Base-by-base conservation (phyloP, 2,113 vertebrate genomes). In the Peromyscus maniculatus region DNA sequence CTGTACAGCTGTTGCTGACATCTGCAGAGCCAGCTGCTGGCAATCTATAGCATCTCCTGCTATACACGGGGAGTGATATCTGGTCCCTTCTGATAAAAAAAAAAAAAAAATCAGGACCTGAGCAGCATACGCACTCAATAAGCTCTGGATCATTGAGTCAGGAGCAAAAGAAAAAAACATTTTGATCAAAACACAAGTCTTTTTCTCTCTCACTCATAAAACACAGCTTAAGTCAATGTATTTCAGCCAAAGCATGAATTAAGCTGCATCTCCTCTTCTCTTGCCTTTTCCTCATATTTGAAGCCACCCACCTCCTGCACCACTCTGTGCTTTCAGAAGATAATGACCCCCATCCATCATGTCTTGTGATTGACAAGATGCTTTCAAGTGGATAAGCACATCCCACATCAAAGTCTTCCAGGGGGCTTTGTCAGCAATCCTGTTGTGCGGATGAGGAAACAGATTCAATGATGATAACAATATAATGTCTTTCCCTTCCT, bases 21-120 rank as follows among this genome's bases (percentile, higher is more conserved):
- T 97, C 96, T 98, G 97, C 39, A 66, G 83, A 82, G 95, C 94
- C 96, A 98, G 82, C 83, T 98, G 95, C 69, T 94, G 89, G 82
- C 52, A 28, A 72, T 79, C 88, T 95, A 91, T 87, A 91, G 24
- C n/a, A 22, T 95, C 87, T 91, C 79, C 36, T 55, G 43, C 92
- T 82, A 83, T 62, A 43, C 91, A 33, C 62, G 71, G 92, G 83
- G 96, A 96, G n/a, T 8, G 4, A 39, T 64, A 91, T 89, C 82
- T 96, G 69, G 69, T 87, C 66, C 39, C 62, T 78, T 74, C 75
- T 82, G 39, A 59, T 26, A 52, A 83, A 74, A 83, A 28, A 94
- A 6, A 90, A 43, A 43, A 43, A 83, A 28, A 94, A 6, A 90
- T 46, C 96, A 92, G 72, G 77, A 71, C 93, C 62, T 49, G 67